Evolutionary conservation across 1,140 invertebrate species (phyloP).

Genomic region (Drosophila takahashii): DNA sequence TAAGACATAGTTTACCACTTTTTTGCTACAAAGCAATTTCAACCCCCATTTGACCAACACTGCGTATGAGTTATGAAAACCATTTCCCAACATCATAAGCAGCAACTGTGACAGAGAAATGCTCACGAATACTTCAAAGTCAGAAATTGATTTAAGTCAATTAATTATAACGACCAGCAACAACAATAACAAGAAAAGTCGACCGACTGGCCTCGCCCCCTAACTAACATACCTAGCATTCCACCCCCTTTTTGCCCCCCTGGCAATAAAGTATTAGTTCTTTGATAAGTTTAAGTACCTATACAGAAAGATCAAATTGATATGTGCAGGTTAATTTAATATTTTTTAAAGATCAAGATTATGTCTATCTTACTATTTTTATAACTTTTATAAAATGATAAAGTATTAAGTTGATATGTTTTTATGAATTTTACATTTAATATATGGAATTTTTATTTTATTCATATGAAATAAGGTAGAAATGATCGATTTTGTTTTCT

Average conservation of each 20-base stretch:
- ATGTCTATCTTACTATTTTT: no score
- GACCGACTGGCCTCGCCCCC: conserved; percentile 19
- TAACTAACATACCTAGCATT: not conserved
- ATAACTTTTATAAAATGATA: no score
- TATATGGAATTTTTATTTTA: no score
- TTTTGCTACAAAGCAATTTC: conserved; percentile 1
- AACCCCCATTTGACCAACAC: conserved; percentile 27
- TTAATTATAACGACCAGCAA: conserved; percentile 74
- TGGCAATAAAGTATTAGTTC: not conserved
- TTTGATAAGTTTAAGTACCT: no score
- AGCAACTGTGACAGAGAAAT: conserved; percentile 60
- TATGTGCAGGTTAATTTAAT: no score
- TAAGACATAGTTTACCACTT: not conserved
- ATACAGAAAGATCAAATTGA: no score
- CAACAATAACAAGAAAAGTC: conserved; percentile 42
- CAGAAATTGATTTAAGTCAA: conserved; percentile 83
- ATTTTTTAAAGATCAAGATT: no score
- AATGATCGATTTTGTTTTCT: no score
- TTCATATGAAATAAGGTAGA: no score
- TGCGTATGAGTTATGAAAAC: conserved; percentile 76
- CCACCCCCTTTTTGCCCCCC: not conserved
- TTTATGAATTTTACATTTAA: no score
- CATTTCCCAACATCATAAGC: conserved; percentile 51
- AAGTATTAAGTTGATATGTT: no score
- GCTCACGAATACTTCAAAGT: conserved; percentile 76